Evolutionary conservation across 2,797 vertebrate genomes (phyloP).

Genomic region (Sebastes steindachneri): DNA sequence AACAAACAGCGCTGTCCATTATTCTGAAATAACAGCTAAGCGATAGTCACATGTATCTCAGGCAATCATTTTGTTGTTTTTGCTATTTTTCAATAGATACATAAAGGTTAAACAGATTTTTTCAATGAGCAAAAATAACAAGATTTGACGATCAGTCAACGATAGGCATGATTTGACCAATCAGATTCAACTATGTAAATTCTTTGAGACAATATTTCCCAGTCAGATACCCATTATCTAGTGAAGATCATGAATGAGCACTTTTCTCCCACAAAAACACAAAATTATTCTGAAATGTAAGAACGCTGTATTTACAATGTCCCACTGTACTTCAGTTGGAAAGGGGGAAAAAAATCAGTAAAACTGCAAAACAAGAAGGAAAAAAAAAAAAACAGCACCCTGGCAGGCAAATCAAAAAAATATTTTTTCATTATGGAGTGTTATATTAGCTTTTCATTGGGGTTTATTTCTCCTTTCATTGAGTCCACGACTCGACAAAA

Average conservation of each 20-base stretch:
- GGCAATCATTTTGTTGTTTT: background rate
- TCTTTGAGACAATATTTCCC: background rate
- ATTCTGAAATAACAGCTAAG: too few relatives aligned
- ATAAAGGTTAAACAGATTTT: background rate
- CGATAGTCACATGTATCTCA: too few relatives aligned
- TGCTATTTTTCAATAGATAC: background rate
- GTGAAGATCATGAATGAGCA: background rate
- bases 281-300: background rate
- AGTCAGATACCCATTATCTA: background rate
- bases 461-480: conserved; percentile 54
- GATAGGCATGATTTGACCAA: background rate
- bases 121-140: background rate
- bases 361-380: background rate
- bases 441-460: conserved; percentile 45
- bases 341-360: background rate
- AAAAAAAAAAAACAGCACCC: background rate
- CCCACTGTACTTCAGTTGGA: background rate
- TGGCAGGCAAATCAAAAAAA: conserved; percentile 4
- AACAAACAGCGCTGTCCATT: too few relatives aligned
- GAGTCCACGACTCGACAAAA: conserved; percentile 46
- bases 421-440: conserved; percentile 19
- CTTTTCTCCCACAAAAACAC: background rate
- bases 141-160: background rate
- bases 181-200: background rate
- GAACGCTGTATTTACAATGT: background rate